A percentile compares a stretch with the other conserved stretches of the same genome.
These are phyloP conservation scores for Pollenia griseotomentosa DNA, from an alignment of 2,888 invertebrate genomes.

Conservation along the genomic window DNA sequence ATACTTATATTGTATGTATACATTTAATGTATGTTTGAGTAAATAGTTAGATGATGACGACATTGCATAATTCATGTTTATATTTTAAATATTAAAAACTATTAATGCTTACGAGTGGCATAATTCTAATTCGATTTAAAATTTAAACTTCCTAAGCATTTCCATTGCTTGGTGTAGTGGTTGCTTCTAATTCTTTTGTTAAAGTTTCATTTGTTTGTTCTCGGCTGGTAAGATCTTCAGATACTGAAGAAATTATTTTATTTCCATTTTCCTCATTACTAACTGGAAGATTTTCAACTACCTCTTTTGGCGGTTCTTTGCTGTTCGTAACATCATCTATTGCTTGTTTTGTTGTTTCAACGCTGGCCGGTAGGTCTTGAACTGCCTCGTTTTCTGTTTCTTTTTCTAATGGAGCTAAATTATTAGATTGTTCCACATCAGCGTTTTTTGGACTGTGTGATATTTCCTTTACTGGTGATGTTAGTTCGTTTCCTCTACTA, in stretches of 20 bases:
- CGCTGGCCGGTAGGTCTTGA: too few species aligned
- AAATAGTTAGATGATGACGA: conserved; percentile 20
- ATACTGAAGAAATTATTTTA: neutral
- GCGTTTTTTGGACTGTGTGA: neutral
- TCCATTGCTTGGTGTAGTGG: conserved; percentile 42
- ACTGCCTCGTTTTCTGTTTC: neutral
- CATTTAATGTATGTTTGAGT: conserved; percentile 65
- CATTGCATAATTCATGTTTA: conserved; percentile 37
- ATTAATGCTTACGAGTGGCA: conserved; percentile 3
- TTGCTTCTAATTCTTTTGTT: conserved; percentile 7
- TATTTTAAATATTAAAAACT: conserved; percentile 63
- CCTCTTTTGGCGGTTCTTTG: too few species aligned
- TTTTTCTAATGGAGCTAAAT: neutral
- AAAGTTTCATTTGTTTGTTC: conserved; percentile 20
- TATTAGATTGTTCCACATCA: conserved; percentile 2
- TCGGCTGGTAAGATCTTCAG: conserved; percentile 16
- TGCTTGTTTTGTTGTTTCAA: neutral
- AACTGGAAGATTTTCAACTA: neutral
- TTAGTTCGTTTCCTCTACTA: neutral
- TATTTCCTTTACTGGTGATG: neutral
- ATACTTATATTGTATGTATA: conserved; percentile 21
- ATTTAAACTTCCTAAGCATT: conserved; percentile 37
- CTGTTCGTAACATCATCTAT: neutral
- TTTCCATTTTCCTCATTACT: neutral
- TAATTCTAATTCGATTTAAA: neutral